Base-by-base conservation (phyloP, 2,888 invertebrate species). In the Campoplex nolae region DNA sequence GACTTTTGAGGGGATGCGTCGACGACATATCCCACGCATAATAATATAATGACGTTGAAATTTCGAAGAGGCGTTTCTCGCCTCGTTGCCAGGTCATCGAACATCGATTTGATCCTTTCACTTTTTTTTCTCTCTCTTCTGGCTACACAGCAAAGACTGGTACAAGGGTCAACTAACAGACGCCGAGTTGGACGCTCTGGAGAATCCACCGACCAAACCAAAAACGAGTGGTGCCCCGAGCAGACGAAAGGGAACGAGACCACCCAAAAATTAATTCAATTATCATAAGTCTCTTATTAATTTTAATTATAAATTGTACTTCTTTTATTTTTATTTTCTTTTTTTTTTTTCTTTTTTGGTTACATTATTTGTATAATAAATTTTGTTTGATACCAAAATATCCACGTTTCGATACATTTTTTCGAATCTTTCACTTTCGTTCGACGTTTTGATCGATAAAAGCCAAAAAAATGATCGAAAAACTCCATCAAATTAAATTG, bases 141-240 rank as follows among this genome's bases (percentile, higher is more conserved):
- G 18, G 83, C 87, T 93, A 65, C 95, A n/a, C 94, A 98, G 98
- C 94, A 97, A 96, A 90, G 98, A 98, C 92, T 98, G 98, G 98
- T 98, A 98, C 95, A 98, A 98, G 93, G 98, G 96, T 65, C 96
- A 97, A 89, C 95, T 98, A 91, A 97, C 97, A 11, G 98, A 98
- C 88, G 97, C 96, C 62, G 96, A 98, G 93, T 94, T 98, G 84
- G 97, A 97, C 0, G 97, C 97, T 62, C 95, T 98, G 88, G 98
- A 98, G 94, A 96, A 97, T 95, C 97, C 98, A 2, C 97, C 97
- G 58, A 95, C 96, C 23, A 96, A 96, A 92, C 96, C 96, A 7
- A 96, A 96, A 91, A 95, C 90, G 91, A 95, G 95, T 0, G 94
- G 95, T 11, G 95, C 95, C 45, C 94, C 94, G n/a, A 94, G 93